These are phyloP conservation scores for Perdix hodgsoniae DNA, from an alignment of 2,797 vertebrate genomes.

Conservation along the genomic window DNA sequence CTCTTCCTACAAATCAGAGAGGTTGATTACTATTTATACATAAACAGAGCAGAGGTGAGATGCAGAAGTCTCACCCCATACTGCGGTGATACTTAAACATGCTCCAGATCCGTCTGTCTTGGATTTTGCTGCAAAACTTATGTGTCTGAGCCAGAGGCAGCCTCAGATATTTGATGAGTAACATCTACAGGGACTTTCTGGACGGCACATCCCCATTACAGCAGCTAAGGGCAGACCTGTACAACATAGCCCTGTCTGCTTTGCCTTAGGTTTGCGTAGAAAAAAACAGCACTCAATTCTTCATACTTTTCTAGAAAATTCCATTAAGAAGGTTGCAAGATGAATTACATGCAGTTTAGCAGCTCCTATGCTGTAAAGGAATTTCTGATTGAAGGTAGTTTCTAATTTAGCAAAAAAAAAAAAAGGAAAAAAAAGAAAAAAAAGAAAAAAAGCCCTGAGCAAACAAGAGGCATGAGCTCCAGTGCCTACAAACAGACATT, in stretches of 20 bases:
- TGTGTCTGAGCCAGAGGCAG: not conserved
- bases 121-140: not conserved
- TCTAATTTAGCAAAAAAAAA: not conserved
- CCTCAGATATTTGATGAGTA: not conserved
- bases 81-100: rapidly evolving
- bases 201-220: rapidly evolving
- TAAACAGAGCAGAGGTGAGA: not conserved
- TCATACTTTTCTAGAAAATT: not conserved
- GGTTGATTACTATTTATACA: not conserved
- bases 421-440: not conserved
- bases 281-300: not conserved
- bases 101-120: not conserved
- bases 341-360: not conserved
- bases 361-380: not conserved
- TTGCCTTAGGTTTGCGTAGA: not conserved
- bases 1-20: not conserved
- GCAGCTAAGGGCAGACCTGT: not conserved
- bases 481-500: not conserved
- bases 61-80: not conserved
- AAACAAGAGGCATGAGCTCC: not conserved
- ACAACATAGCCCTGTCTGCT: not conserved
- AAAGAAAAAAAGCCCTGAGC: not conserved
- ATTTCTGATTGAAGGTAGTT: not conserved
- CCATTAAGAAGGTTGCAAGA: not conserved
- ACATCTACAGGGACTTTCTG: not conserved